Percentiles rank a stretch among this genome's conserved stretches.
Evolutionary conservation across 30 jellyfish, hydroid and myxozoan species (phyloP).

Genomic region (Turritopsis dohrnii): DNA sequence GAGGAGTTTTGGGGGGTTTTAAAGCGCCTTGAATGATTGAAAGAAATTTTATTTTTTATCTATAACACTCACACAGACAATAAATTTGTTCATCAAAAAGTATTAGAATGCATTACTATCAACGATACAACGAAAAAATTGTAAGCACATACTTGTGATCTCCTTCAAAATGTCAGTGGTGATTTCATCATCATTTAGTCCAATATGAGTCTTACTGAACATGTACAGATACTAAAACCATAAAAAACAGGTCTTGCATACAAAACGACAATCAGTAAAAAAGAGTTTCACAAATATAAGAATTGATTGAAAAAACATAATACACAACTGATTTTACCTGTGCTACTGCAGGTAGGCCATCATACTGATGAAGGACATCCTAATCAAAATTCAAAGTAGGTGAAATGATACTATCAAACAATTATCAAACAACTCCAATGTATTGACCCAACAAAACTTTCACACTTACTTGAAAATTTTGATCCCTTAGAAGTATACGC

Average conservation of each 20-base stretch:
- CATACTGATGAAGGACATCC: constrained; percentile 1
- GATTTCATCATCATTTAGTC: not conserved
- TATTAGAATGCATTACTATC: no score
- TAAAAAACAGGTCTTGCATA: not conserved
- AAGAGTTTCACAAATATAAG: no score
- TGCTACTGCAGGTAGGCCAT: constrained; percentile 1
- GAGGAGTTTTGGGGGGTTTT: no score
- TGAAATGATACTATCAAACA: not conserved
- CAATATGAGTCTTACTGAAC: not conserved
- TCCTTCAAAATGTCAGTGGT: not conserved
- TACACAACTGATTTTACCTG: not conserved
- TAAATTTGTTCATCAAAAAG: no score
- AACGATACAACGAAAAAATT: no score
- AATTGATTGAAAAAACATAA: not conserved
- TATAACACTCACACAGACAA: no score
- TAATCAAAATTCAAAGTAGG: not conserved
- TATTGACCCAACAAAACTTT: not conserved
- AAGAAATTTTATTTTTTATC: no score
- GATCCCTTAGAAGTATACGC: constrained; percentile 7
- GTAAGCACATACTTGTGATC: constrained; percentile 6
- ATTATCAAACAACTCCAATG: not conserved
- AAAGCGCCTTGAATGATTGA: no score
- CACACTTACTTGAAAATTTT: constrained; percentile 1
- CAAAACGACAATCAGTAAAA: no score
- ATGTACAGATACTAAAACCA: not conserved